Evolutionary conservation across 2,888 invertebrate genomes (phyloP), one percentile per base, ranked within the genome.

Genomic region (Tetranychus truncatus): DNA sequence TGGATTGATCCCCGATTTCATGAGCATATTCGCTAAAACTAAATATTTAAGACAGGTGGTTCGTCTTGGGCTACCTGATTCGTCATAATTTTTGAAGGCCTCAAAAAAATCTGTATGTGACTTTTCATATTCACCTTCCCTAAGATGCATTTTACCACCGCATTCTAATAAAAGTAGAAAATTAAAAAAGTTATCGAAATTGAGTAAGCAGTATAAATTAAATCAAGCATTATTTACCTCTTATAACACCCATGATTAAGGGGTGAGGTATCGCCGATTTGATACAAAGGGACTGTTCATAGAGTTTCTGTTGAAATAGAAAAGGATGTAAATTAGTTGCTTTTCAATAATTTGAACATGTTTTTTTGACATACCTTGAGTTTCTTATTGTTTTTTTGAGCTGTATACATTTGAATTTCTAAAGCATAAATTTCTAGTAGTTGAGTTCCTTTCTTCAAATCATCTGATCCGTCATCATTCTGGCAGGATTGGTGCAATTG

Each of bases 251-350:
- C 96, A 99, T 96, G 80, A 99, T 99, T 46, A 99, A 86, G 4
- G 99, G 99, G 88, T 99, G 99, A n/a, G 99, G 97, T 82, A 99
- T 99, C 74, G 97, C 99, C 67, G 96, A 95, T 84, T 99, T 99
- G 80, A 99, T 97, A 83, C 96, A 95, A 78, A 99, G 86, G 1
- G 96, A 96, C 82, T 97, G 95, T 83, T 99, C 97, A 81, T 99
- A 99, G 18, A 99, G 85, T 1, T 92, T 91, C 84, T 85, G 79
- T 34, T 9, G 7, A 15, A 45, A 34, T 34, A 24, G 44, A 24
- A 45, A 44, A 6, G 44, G 15, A 8, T 24, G n/a, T 21, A 9
- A 72, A n/a, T 34, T 0, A 18, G 8, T 69, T n/a, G 9, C 3
- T 55, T 11, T 15, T 15, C 11, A 44, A 18, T n/a, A 24, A 69